Base-by-base conservation (phyloP, 1,140 invertebrate genomes). In the Sinonovacula constricta region DNA sequence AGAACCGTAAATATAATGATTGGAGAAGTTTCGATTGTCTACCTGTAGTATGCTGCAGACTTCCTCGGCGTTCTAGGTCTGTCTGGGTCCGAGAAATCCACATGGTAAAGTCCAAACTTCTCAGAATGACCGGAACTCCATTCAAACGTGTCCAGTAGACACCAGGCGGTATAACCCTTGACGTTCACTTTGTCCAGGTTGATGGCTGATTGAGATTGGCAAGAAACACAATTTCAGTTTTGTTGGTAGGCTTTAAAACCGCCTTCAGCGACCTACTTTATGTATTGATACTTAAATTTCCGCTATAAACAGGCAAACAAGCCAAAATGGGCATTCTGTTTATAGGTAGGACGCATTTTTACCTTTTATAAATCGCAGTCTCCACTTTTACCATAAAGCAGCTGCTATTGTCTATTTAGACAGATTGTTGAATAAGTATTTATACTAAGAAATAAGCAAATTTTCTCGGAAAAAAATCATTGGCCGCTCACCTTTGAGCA, bases 81-180 rank as follows among this genome's bases (percentile, higher is more conserved):
- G 2, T 93, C 88, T 0, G 94, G 92, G 81, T 94, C 92, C 1
- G 90, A 91, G 83, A 96, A 96, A 87, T 96, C 93, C 0, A 97
- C 94, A 26, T 93, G 91, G 83, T 94, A 94, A 0, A 96, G 84
- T 1, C 95, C 96, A 88, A 95, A 96, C 80, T 93, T 93, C 80
- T 93, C 91, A 3, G 77, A 36, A 69, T 87, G 89, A 10, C 86
- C 92, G 22, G 79, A 83, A 0, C 87, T 85, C 95, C 95, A 96
- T 90, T 96, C 95, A 88, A 95, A 96, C 86, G 95, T 96, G 80
- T 96, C 95, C 81, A 96, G 90, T 0, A 96, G 86, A 78, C 94
- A 94, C 95, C 95, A 96, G 45, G 93, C 91, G 0, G 94, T 93
- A 83, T 95, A 96, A 0, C 92, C 94, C 15, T 91, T 88, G 0